These are phyloP conservation scores for Julus scandinavius DNA, from an alignment of 2,888 invertebrate species.

Conservation along the genomic window DNA sequence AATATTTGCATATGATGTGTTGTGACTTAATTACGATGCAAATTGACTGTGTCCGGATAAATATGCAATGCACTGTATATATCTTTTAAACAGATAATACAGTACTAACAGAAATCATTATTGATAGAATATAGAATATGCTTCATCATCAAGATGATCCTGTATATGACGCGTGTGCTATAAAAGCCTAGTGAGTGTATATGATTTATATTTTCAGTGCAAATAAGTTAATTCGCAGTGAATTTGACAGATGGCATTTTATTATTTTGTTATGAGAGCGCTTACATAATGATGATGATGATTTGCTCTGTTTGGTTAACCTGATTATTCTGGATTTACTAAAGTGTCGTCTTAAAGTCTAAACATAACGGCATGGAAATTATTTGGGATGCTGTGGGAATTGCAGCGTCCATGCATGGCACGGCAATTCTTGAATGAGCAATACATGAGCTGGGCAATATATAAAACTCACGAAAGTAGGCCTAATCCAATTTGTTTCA, in stretches of 20 bases:
- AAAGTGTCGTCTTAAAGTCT: not conserved
- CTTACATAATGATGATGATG: not conserved
- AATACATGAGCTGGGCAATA: not conserved
- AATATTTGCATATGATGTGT: too few relatives aligned
- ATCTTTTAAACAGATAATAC: too few relatives aligned
- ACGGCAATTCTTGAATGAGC: not conserved
- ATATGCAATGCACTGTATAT: too few relatives aligned
- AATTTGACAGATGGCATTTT: not conserved
- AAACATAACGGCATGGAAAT: not conserved
- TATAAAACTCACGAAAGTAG: not conserved
- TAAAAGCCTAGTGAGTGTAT: too few relatives aligned
- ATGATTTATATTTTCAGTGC: not conserved
- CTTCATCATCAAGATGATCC: too few relatives aligned
- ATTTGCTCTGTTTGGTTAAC: too few relatives aligned
- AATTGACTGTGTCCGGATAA: too few relatives aligned
- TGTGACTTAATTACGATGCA: too few relatives aligned
- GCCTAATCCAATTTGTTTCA: constrained; percentile 30
- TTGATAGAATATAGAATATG: too few relatives aligned
- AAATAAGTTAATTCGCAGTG: not conserved
- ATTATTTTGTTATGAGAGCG: not conserved
- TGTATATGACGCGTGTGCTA: too few relatives aligned
- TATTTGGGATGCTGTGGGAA: not conserved
- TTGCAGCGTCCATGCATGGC: not conserved
- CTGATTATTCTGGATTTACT: not conserved
- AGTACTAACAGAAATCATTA: too few relatives aligned